A percentile compares a stretch with the other conserved stretches of the same genome.
phyloP scores from a whole-genome alignment of 2,113 vertebrate genomes.

The Syngnathus scovelli region DNA sequence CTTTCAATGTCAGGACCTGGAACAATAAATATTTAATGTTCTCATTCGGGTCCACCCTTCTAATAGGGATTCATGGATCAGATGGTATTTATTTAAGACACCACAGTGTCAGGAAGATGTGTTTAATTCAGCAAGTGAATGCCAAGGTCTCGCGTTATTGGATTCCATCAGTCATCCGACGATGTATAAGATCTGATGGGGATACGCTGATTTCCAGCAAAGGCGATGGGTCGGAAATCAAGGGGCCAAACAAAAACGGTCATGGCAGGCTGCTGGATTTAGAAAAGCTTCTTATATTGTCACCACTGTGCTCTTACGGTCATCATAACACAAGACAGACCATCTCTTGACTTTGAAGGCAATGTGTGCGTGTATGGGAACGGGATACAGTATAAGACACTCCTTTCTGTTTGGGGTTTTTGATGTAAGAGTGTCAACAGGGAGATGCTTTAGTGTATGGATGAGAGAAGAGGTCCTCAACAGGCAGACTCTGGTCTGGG shows the following conservation, averaged over 20 bases:
- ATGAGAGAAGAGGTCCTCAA: too few species aligned
- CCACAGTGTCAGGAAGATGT: slow-evolving; percentile 31
- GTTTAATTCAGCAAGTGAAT: slow-evolving; percentile 32
- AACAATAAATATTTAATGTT: slow-evolving; percentile 49
- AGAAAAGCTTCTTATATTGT: slow-evolving; percentile 52
- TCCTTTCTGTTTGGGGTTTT: neutral
- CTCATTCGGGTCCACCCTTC: slow-evolving; percentile 34
- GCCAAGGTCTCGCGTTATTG: slow-evolving; percentile 45
- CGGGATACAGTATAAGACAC: neutral
- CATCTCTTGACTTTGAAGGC: slow-evolving; percentile 10
- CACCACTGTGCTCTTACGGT: slow-evolving; percentile 24
- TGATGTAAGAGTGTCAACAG: neutral
- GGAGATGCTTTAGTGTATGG: neutral
- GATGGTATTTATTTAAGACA: slow-evolving; percentile 40
- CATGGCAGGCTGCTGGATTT: slow-evolving; percentile 58
- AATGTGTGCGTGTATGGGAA: neutral
- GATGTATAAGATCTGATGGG: slow-evolving; percentile 15
- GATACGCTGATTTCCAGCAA: neutral
- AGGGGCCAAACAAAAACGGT: slow-evolving; percentile 38
- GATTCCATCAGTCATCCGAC: slow-evolving; percentile 44
- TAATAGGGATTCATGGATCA: slow-evolving; percentile 25
- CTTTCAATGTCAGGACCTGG: neutral
- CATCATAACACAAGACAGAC: slow-evolving; percentile 28
- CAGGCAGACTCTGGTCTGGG: too few species aligned
- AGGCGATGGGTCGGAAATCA: slow-evolving; percentile 25